These are phyloP conservation scores for Chydorus sphaericus DNA, from an alignment of 2,888 invertebrate species.

Conservation along the genomic window DNA sequence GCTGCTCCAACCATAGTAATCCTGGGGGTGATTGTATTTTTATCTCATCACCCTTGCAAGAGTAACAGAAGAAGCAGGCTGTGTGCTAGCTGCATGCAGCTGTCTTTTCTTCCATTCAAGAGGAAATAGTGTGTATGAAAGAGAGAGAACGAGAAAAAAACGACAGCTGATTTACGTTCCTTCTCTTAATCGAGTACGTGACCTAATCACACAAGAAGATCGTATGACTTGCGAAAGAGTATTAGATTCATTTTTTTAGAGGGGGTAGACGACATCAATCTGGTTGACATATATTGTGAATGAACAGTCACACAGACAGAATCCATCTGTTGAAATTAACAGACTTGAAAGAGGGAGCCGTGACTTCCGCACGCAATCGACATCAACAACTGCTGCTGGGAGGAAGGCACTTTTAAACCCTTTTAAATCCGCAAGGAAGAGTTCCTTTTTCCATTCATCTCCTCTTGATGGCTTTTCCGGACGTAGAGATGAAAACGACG, in stretches of 20 bases:
- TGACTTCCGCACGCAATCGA: background rate
- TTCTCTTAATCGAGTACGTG: background rate
- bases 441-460: background rate
- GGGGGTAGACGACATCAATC: no score
- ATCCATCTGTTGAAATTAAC: background rate
- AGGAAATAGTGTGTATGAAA: background rate
- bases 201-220: background rate
- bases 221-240: no score
- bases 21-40: background rate
- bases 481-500: background rate
- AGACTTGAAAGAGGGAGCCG: background rate
- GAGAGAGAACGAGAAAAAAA: background rate
- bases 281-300: no score
- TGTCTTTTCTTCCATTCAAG: background rate
- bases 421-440: background rate
- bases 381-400: background rate
- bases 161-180: background rate
- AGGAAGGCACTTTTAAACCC: background rate
- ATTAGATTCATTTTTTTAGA: no score
- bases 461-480: background rate
- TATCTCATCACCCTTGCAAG: conserved; percentile 1
- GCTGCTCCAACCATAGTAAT: no score
- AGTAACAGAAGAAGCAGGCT: background rate
- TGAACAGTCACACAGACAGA: no score
- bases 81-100: background rate